Conservation (phyloP, 2,113 vertebrate species). For the Syngnathus scovelli region DNA sequence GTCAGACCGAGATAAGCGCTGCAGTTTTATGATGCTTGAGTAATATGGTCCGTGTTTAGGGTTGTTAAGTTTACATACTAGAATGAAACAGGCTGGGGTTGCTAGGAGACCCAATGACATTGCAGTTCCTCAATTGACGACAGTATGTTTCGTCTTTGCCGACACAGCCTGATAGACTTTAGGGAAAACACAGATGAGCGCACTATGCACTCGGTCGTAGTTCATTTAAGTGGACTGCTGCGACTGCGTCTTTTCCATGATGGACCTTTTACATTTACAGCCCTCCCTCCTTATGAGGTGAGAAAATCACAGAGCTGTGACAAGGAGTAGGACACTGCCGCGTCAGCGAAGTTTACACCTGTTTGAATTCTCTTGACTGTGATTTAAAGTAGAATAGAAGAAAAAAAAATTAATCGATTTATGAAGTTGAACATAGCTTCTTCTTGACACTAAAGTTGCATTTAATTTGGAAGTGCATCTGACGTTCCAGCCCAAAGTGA, state of each 20-base stretch:
- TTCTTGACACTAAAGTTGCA: neutral
- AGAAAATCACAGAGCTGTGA: conserved; percentile 3
- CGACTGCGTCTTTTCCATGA: neutral
- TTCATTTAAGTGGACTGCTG: neutral
- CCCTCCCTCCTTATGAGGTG: conserved; percentile 8
- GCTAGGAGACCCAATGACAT: conserved; percentile 7
- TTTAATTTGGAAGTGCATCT: neutral
- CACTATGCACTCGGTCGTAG: neutral
- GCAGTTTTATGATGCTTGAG: neutral
- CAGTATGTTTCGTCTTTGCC: neutral
- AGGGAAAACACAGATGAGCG: conserved; percentile 6
- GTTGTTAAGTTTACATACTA: conserved; percentile 1
- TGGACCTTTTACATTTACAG: conserved; percentile 2
- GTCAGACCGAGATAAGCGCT: too few species aligned
- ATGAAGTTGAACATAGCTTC: too few species aligned
- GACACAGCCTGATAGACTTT: conserved; percentile 2
- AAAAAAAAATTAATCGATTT: neutral
- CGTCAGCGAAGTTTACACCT: conserved; percentile 16
- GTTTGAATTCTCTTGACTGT: conserved; percentile 1
- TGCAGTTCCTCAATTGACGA: neutral
- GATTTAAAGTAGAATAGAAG: neutral
- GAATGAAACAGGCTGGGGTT: neutral
- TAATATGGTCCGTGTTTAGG: neutral
- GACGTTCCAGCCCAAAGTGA: conserved; percentile 26
- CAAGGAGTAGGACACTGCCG: conserved; percentile 8